Percentiles rank a stretch among this genome's conserved stretches.
phyloP scores from a whole-genome alignment of 2,113 vertebrate genomes.

The Silurus glanis region DNA sequence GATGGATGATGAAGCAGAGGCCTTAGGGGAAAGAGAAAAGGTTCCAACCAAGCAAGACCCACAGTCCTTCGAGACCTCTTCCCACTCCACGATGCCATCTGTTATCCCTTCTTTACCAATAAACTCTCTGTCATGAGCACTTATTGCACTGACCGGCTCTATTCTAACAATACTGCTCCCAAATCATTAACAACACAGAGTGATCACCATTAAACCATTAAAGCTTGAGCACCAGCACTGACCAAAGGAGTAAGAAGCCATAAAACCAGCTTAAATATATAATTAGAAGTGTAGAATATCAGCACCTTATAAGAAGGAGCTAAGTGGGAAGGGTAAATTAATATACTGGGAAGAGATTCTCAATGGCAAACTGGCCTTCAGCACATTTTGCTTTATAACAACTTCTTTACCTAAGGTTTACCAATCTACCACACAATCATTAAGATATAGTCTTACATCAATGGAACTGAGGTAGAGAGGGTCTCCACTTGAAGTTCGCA shows the following conservation, averaged over 20 bases:
- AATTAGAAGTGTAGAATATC: background rate
- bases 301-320: background rate
- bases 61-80: constrained; percentile 15
- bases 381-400: background rate
- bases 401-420: background rate
- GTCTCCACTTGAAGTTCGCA: too few species aligned
- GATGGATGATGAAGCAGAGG: constrained; percentile 1
- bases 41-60: constrained; percentile 15
- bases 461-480: too few species aligned
- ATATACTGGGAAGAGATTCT: background rate
- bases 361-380: background rate
- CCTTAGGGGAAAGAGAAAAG: constrained; percentile 2
- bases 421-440: too few species aligned
- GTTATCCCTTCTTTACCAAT: constrained; percentile 23
- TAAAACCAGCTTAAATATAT: background rate
- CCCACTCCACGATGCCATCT: constrained; percentile 38
- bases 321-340: background rate
- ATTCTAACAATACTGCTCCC: background rate
- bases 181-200: background rate
- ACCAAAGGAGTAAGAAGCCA: background rate
- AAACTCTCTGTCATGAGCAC: constrained; percentile 3
- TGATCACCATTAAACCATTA: background rate
- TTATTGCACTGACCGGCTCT: background rate
- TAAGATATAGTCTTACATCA: background rate
- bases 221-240: background rate